Conservation (phyloP, 2,113 vertebrate genomes). For the Hippopotamus amphibius region DNA sequence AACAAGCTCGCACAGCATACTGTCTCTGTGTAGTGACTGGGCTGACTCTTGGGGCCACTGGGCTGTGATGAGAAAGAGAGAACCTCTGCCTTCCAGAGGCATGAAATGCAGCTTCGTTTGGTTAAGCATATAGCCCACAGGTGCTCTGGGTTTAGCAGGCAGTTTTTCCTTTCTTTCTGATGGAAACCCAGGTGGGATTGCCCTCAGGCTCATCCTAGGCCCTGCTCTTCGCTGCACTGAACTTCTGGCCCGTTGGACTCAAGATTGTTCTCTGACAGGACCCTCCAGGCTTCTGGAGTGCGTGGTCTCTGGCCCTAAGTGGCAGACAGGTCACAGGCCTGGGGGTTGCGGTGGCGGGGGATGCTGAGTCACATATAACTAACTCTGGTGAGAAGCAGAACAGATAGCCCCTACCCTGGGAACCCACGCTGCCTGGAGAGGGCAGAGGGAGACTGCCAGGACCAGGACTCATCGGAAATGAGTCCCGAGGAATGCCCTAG, state of each 20-base stretch:
- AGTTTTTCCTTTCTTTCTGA: background rate
- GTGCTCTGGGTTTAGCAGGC: background rate
- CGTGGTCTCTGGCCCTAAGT: background rate
- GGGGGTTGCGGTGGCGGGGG: background rate
- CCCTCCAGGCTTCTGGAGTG: background rate
- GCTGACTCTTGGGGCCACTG: background rate
- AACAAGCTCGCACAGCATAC: background rate
- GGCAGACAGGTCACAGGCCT: background rate
- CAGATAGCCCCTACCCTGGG: background rate
- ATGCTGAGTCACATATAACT: background rate
- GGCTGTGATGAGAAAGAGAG: background rate
- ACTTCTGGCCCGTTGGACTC: background rate
- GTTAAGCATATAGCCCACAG: background rate
- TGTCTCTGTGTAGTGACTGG: background rate
- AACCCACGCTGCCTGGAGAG: background rate
- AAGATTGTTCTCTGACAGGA: background rate
- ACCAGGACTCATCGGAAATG: background rate
- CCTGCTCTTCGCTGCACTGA: background rate
- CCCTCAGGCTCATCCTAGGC: background rate
- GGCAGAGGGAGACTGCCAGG: background rate
- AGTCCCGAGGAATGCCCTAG: background rate
- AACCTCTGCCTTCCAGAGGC: background rate
- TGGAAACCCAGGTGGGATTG: background rate
- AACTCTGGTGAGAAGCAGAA: background rate
- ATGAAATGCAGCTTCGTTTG: background rate